Percentiles rank a stretch among this genome's conserved stretches.
These are phyloP conservation scores for Caranx ignobilis DNA, from an alignment of 2,113 vertebrate genomes.

Conservation along the genomic window DNA sequence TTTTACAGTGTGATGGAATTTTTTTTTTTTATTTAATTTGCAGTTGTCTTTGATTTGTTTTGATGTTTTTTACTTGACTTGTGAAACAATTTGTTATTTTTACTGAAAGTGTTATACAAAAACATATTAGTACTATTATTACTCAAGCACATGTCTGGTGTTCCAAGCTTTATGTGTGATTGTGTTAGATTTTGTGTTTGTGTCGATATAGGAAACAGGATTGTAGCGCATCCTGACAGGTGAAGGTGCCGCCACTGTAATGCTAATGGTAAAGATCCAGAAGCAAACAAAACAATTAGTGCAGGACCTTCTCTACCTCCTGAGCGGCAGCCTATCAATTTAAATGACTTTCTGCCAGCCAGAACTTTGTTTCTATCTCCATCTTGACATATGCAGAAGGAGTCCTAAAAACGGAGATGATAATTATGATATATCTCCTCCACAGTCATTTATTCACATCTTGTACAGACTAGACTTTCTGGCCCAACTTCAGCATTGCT, in stretches of 20 bases:
- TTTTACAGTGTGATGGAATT: too few relatives aligned
- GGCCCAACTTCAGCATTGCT: neutral
- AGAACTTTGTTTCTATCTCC: neutral
- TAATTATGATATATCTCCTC: neutral
- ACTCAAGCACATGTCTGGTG: neutral
- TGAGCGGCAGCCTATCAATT: neutral
- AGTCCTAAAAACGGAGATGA: neutral
- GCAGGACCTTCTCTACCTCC: neutral
- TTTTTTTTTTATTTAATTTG: too few relatives aligned
- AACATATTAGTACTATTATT: too few relatives aligned
- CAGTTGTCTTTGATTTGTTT: too few relatives aligned
- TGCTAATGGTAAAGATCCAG: neutral
- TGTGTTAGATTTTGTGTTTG: slow-evolving; percentile 1
- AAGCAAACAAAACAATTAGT: slow-evolving; percentile 13
- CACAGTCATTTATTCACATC: slow-evolving; percentile 9
- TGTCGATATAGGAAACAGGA: slow-evolving; percentile 13
- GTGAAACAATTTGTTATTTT: too few relatives aligned
- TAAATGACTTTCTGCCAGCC: neutral
- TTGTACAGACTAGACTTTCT: slow-evolving; percentile 5
- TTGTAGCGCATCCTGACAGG: slow-evolving; percentile 10
- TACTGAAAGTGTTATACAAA: too few relatives aligned
- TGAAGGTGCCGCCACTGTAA: neutral
- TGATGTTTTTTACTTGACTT: too few relatives aligned
- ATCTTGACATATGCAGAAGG: neutral
- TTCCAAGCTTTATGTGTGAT: slow-evolving; percentile 26